Conservation (phyloP, 2,113 vertebrate species). For the Mesoclemmys tuberculata region DNA sequence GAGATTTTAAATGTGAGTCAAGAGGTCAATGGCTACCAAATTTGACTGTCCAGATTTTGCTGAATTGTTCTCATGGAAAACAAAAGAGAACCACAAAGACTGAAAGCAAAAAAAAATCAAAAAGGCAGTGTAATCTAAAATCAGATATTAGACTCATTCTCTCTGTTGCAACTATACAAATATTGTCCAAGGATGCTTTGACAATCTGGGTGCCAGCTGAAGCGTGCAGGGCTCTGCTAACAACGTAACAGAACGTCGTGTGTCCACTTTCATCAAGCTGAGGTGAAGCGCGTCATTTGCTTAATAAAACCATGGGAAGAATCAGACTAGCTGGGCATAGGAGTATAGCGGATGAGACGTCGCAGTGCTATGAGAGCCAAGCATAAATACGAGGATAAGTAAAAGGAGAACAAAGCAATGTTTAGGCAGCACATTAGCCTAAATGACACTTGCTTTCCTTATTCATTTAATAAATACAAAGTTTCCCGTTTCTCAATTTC, state of each 20-base stretch:
- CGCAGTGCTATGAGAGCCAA: not conserved
- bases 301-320: not conserved
- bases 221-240: not conserved
- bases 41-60: not conserved
- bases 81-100: not conserved
- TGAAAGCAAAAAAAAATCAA: not conserved
- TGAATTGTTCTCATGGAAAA: not conserved
- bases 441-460: not conserved
- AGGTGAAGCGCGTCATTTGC: not conserved
- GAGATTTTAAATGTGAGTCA: not conserved
- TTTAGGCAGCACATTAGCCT: not conserved
- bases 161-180: not conserved
- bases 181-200: slow-evolving; percentile 9
- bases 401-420: not conserved
- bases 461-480: not conserved
- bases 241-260: not conserved
- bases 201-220: slow-evolving; percentile 40
- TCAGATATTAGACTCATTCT: slow-evolving; percentile 23
- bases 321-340: not conserved
- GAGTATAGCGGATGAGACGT: not conserved
- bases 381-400: not conserved
- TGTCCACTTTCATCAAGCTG: slow-evolving; percentile 3
- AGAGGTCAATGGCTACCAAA: not conserved
- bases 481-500: not conserved
- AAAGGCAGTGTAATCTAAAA: slow-evolving; percentile 23